Percentiles rank a stretch among this genome's conserved stretches.
Evolutionary conservation across 2,888 invertebrate species (phyloP).

Genomic region (Ornithoptera alexandrae): DNA sequence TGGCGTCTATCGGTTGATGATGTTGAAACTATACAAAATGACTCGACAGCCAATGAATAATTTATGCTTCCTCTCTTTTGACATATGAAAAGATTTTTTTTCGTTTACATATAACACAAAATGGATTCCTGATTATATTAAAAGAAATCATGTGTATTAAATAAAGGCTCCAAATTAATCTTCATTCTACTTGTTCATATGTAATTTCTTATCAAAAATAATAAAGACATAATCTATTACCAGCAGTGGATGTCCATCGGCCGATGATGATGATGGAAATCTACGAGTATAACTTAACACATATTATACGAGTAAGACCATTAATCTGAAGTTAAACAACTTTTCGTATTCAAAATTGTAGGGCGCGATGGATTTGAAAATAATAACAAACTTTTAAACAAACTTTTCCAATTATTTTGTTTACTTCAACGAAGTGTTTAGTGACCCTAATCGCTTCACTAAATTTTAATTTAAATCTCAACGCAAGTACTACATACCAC

Average conservation of each 20-base stretch:
- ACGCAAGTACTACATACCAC: background rate
- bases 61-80: background rate
- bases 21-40: background rate
- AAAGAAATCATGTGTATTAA: background rate
- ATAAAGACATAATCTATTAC: too few relatives aligned
- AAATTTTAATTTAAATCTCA: background rate
- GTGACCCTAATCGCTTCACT: background rate
- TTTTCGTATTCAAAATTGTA: background rate
- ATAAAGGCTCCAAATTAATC: too few relatives aligned
- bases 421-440: background rate
- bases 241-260: too few relatives aligned
- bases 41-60: background rate
- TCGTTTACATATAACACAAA: background rate
- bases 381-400: conserved; percentile 2
- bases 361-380: background rate
- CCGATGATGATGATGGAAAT: too few relatives aligned
- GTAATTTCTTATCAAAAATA: too few relatives aligned
- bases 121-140: background rate
- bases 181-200: too few relatives aligned
- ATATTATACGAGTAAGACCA: background rate
- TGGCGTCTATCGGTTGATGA: too few relatives aligned
- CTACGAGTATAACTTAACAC: background rate
- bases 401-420: conserved; percentile 3
- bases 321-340: conserved; percentile 1
- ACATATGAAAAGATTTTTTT: background rate